These are phyloP conservation scores for Microctonus hyperodae DNA, from an alignment of 2,888 invertebrate species.

Conservation along the genomic window DNA sequence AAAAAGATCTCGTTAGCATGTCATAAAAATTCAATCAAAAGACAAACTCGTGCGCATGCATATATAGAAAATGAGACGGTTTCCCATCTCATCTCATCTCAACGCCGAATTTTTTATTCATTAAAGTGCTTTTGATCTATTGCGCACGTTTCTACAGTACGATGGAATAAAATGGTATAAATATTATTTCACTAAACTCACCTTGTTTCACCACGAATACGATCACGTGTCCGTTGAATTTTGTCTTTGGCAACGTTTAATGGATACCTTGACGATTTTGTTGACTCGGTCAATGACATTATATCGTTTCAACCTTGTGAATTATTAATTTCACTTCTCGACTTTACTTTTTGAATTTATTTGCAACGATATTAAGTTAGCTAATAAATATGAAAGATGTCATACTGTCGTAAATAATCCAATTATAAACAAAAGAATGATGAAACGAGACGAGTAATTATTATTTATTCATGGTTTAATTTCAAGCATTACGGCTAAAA, in stretches of 20 bases:
- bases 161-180: background rate
- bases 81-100: background rate
- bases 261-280: slow-evolving; percentile 23
- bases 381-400: background rate
- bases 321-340: background rate
- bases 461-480: background rate
- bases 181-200: slow-evolving; percentile 14
- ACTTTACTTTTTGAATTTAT: background rate
- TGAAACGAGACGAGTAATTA: background rate
- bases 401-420: background rate
- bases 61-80: background rate
- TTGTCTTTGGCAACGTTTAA: slow-evolving; percentile 32
- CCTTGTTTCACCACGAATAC: slow-evolving; percentile 34
- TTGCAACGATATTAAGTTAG: background rate
- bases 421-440: slow-evolving; percentile 3
- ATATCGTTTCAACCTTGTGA: background rate
- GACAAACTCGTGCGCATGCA: too few species aligned
- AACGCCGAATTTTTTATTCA: slow-evolving; percentile 3
- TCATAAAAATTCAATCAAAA: background rate
- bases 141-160: background rate
- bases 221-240: slow-evolving; percentile 30
- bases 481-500: background rate
- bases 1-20: background rate
- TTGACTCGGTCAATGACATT: slow-evolving; percentile 9
- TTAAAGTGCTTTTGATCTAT: background rate